Evolutionary conservation across 2,797 vertebrate species (phyloP), one percentile per base, ranked within the genome.

Genomic region (Lepus townsendii): DNA sequence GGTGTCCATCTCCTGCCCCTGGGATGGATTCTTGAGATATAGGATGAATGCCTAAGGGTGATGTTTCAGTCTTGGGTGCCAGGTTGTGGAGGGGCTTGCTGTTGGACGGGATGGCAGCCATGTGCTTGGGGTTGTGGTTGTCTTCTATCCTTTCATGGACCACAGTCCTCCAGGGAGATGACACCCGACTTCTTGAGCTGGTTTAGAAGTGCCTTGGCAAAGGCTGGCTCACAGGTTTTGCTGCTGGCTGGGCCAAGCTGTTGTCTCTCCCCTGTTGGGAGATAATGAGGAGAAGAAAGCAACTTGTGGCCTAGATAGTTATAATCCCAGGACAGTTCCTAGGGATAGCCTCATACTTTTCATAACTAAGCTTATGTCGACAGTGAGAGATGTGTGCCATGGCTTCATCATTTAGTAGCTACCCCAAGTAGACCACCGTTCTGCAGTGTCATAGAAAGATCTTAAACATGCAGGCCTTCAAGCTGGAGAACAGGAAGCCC

Each of bases 241-340:
- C 35, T 50, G 68, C 47, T 82, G 62, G 38, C 78, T 69, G 80
- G 82, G 30, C 88, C 76, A 82, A 77, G 60, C 80, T 86, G 52
- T 42, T 57, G 72, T 79, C 38, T 62, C 17, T 92, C 32, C 30
- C 42, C 47, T 75, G 5, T 0, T 54, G 90, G 42, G 76, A 89
- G 76, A 65, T 65, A 82, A 82, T n/a, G 69, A 95, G 72, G n/a
- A 83, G 83, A 90, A 65, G 52, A 91, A 85, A 91, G 50, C 30
- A 62, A 4, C 2, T 14, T 2, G 26, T 5, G 30, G 57, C 50
- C 54, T 38, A 8, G 50, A 16, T n/a, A 73, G 38, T 54, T 60
- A 16, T 30, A 76, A 54, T 73, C 78, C 60, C 32, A 54, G 52
- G 30, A 66, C 57, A 30, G 22, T 13, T 60, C 75, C 10, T 2